phyloP scores from a whole-genome alignment of 2,888 invertebrate genomes.

The Synergus laeviventris region DNA sequence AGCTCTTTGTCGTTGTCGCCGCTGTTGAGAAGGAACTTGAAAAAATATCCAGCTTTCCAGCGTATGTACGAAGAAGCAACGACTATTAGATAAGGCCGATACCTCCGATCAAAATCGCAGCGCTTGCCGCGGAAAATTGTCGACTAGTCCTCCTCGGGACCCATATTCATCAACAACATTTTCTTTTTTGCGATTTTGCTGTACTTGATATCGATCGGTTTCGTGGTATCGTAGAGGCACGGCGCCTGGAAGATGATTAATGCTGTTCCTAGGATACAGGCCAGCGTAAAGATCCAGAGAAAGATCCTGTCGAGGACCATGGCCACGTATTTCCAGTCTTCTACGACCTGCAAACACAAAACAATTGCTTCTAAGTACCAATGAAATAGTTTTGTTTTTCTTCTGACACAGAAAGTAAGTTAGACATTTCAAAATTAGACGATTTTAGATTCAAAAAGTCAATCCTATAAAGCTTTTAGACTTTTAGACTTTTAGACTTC shows the following conservation, averaged over 20 bases:
- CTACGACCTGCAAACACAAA: conserved; percentile 85
- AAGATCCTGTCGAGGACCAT: conserved; percentile 98
- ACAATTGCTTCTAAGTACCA: background rate
- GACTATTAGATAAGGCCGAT: conserved; percentile 44
- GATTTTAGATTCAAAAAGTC: no score
- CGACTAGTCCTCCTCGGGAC: conserved; percentile 81
- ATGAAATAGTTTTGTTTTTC: background rate
- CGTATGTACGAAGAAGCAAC: conserved; percentile 27
- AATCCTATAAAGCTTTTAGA: no score
- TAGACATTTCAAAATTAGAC: no score
- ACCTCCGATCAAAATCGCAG: conserved; percentile 44
- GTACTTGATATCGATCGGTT: conserved; percentile 92
- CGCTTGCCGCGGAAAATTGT: conserved; percentile 64
- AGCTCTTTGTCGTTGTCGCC: conserved; percentile 45
- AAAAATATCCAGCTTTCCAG: conserved; percentile 10
- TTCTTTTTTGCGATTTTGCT: conserved; percentile 95
- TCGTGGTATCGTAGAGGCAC: conserved; percentile 92
- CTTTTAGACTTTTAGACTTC: no score
- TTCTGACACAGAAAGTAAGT: no score
- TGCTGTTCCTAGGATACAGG: conserved; percentile 93
- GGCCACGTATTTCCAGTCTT: conserved; percentile 98
- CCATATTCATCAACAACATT: conserved; percentile 91
- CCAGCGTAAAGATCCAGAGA: conserved; percentile 95
- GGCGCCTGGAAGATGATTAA: conserved; percentile 94
- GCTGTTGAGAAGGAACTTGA: conserved; percentile 45